Conservation (phyloP, 2,888 invertebrate species). For the Heliconius ismenius region DNA sequence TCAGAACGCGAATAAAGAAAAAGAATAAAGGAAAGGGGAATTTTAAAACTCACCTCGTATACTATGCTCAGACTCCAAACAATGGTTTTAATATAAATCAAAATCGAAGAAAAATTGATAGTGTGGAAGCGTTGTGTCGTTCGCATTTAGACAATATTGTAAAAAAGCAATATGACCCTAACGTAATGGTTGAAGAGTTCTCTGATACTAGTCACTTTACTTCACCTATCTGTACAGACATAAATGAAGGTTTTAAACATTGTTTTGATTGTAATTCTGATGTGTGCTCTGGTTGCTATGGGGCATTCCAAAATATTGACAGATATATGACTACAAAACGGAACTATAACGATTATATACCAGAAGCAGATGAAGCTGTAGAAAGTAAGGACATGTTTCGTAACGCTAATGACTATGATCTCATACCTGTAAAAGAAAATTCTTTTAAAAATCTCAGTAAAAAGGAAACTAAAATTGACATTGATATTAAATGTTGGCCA, state of each 20-base stretch:
- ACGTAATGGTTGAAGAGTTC: slow-evolving; percentile 49
- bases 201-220: slow-evolving; percentile 61
- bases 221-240: slow-evolving; percentile 64
- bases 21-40: slow-evolving; percentile 46
- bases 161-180: slow-evolving; percentile 59
- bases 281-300: slow-evolving; percentile 64
- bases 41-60: slow-evolving; percentile 53
- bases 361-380: slow-evolving; percentile 39
- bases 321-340: slow-evolving; percentile 45
- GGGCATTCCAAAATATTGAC: slow-evolving; percentile 63
- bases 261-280: slow-evolving; percentile 53
- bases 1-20: slow-evolving; percentile 50
- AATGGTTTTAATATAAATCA: slow-evolving; percentile 47
- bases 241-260: slow-evolving; percentile 28
- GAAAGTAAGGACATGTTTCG: slow-evolving; percentile 55
- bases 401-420: slow-evolving; percentile 66
- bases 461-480: slow-evolving; percentile 47
- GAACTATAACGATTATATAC: slow-evolving; percentile 36
- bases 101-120: neutral
- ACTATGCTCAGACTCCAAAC: slow-evolving; percentile 53
- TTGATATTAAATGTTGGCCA: slow-evolving; percentile 50
- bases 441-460: slow-evolving; percentile 49
- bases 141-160: slow-evolving; percentile 56
- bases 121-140: slow-evolving; percentile 27
- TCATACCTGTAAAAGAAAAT: slow-evolving; percentile 69